Evolutionary conservation across 1,140 invertebrate genomes (phyloP).

Genomic region (Drosophila bifasciata): DNA sequence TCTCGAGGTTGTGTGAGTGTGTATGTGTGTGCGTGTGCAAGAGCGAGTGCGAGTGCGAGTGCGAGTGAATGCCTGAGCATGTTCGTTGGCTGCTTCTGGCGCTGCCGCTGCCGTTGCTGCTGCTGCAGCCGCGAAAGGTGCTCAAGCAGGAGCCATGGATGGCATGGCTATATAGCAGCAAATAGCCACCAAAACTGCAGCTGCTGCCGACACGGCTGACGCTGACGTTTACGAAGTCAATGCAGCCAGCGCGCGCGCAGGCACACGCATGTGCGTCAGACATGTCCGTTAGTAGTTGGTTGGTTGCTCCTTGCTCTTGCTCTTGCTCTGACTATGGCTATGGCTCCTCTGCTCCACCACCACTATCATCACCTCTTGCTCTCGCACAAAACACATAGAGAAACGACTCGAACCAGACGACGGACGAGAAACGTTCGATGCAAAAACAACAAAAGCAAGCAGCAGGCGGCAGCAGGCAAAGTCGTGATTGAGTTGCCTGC

Average conservation of each 20-base stretch:
- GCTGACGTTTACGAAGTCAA: constrained; percentile 5
- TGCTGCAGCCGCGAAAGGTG: constrained; percentile 29
- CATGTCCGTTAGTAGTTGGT: constrained; percentile 6
- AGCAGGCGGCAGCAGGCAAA: too few relatives aligned
- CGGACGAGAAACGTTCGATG: too few relatives aligned
- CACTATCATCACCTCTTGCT: background rate
- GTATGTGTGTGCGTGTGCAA: constrained; percentile 11
- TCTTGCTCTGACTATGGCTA: too few relatives aligned
- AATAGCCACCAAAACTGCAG: too few relatives aligned
- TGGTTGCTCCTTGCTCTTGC: constrained; percentile 9
- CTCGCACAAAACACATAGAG: too few relatives aligned
- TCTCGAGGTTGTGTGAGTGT: constrained; percentile 10
- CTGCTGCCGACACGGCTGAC: too few relatives aligned
- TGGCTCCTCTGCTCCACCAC: background rate
- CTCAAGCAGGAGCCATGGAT: background rate
- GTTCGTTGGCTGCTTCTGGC: constrained; percentile 1
- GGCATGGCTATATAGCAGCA: too few relatives aligned
- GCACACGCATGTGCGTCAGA: constrained; percentile 17
- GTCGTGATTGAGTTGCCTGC: too few relatives aligned
- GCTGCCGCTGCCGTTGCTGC: constrained; percentile 10
- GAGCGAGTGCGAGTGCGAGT: background rate
- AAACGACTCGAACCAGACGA: too few relatives aligned
- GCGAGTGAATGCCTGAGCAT: constrained; percentile 2
- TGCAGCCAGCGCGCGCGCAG: constrained; percentile 1
- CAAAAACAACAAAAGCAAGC: too few relatives aligned